Evolutionary conservation across 2,797 vertebrate species (phyloP), one percentile per base, ranked within the genome.

Genomic region (Phrynocephalus forsythii): DNA sequence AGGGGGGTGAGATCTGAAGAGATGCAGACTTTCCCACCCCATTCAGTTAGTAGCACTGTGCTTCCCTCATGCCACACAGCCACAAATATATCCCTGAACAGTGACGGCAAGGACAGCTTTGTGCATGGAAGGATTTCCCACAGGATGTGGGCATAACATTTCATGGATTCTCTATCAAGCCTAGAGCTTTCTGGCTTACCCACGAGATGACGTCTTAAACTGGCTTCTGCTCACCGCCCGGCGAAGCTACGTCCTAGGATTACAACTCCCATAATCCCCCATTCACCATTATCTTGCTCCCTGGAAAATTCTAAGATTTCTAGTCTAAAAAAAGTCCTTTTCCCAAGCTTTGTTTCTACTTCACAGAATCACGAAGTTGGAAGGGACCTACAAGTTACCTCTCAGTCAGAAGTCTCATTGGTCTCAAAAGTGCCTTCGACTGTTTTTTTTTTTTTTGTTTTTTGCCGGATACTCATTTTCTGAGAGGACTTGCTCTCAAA

Each of bases 11-110:
- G 30, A n/a, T 48, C 76, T 85, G 84, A 85, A 69, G 60, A 60
- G 69, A 73, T 33, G 52, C 60, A 81, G 78, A 44, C 6, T 73
- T 76, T 76, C 75, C 82, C 82, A 75, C 69, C 28, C 68, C 3
- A 30, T 24, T 67, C 67, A 28, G 77, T 67, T 38, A 80, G 79
- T 68, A 60, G 67, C 15, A 7, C 60, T 44, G 60, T 22, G 44
- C 8, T 69, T 76, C 44, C 78, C 60, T 84, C 52, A 15, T 5
- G 38, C 77, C 69, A 75, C 78, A 76, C 71, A 88, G 63, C 80
- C n/a, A 81, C 44, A 44, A 67, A 88, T 50, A 28, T 20, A 63
- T 18, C 28, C 56, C 22, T 52, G 28, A 60, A 18, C n/a, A 44
- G 56, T 9, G 16, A 38, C 4, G 52, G 28, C 15, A n/a, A 24